Evolutionary conservation across 2,888 invertebrate genomes (phyloP).

Genomic region (Congeria kusceri): DNA sequence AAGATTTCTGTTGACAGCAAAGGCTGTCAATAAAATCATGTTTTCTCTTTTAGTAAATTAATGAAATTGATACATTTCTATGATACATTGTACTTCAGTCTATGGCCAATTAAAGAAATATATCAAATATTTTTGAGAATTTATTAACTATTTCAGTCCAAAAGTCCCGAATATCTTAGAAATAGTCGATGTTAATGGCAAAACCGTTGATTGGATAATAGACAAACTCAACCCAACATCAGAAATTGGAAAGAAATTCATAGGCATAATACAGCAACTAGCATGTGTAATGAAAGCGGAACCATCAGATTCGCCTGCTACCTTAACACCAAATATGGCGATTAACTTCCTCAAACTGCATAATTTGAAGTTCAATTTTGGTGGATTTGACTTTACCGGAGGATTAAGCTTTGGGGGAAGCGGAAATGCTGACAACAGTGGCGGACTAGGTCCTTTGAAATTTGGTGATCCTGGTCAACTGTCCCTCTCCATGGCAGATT

Average conservation of each 20-base stretch:
- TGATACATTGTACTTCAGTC: too few species aligned
- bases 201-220: constrained; percentile 47
- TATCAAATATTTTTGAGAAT: neutral
- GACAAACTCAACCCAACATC: constrained; percentile 20
- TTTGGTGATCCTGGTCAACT: constrained; percentile 43
- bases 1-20: too few species aligned
- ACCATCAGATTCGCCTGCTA: constrained; percentile 36
- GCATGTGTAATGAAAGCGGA: constrained; percentile 14
- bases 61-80: too few species aligned
- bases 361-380: neutral
- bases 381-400: neutral
- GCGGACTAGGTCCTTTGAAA: neutral
- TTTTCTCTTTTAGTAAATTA: too few species aligned
- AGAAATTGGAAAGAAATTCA: constrained; percentile 16
- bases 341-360: constrained; percentile 36
- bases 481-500: constrained; percentile 29
- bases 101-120: too few species aligned
- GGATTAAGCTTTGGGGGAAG: neutral
- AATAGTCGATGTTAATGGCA: constrained; percentile 46
- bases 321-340: constrained; percentile 28
- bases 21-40: too few species aligned
- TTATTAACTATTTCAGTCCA: constrained; percentile 28
- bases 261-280: constrained; percentile 9
- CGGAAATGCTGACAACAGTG: neutral
- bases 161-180: constrained; percentile 57